Evolutionary conservation across 64 coral and sea anemone genomes (phyloP), one percentile per base, ranked within the genome.

Genomic region (Hydrozoanthus tunicans): DNA sequence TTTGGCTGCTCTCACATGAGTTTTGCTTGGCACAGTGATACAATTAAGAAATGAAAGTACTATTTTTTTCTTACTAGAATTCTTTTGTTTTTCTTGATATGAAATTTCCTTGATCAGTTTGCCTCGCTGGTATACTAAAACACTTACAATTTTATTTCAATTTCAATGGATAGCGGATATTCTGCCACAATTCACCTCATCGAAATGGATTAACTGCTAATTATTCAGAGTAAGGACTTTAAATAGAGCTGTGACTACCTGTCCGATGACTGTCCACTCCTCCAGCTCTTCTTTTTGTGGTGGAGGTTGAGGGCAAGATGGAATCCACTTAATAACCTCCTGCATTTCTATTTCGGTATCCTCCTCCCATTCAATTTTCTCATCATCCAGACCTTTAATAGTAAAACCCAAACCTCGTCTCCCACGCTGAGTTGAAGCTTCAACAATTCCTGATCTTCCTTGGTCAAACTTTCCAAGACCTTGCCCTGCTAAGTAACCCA

Each of bases 381-480:
- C 92, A 89, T 95, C 96, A 91, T 98, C 96, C 20, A 98, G 86
- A 4, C 96, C 96, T 89, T 91, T 92, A 13, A 98, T 89, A 65
- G 58, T 66, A 77, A 98, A 98, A 43, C 96, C 96, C 24, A 98
- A 92, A 93, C 96, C 96, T 85, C 96, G 91, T 10, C 96, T 79
- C 64, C 96, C 96, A 59, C 92, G 78, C 6, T 94, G 93, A 56
- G 89, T 94, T 4, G 91, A 93, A 20, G 91, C 63, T 25, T 98
- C 96, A 57, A 98, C 91, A 93, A 98, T 98, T 27, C 91, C 96
- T 10, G 93, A 74, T 70, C 91, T 93, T 51, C 96, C 96, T 69
- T 98, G 96, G 10, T 80, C 96, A 90, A 76, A 93, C 59, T 95
- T 95, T 6, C 96, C 96, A 59, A 98, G 79, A 76, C 96, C 96